These are phyloP conservation scores for Cololabis saira DNA, from an alignment of 2,113 vertebrate species.

Conservation along the genomic window DNA sequence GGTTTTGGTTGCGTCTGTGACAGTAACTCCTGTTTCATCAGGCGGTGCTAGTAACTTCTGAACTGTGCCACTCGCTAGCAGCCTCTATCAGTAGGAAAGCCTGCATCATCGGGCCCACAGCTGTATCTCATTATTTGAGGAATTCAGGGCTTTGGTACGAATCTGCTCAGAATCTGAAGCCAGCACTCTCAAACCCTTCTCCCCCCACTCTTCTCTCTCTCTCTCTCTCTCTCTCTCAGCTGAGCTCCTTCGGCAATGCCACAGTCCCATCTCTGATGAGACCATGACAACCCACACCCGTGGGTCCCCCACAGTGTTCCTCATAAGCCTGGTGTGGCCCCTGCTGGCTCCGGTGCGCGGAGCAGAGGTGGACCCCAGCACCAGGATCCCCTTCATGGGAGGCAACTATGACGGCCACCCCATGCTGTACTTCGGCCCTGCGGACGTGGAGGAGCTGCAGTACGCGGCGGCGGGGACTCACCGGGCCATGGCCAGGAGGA, in stretches of 20 bases:
- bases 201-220: slow-evolving; percentile 22
- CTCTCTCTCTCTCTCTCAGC: slow-evolving; percentile 60
- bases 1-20: too few relatives aligned
- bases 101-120: slow-evolving; percentile 69
- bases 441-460: slow-evolving; percentile 86
- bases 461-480: slow-evolving; percentile 83
- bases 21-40: too few relatives aligned
- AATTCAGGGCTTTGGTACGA: slow-evolving; percentile 69
- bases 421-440: slow-evolving; percentile 92
- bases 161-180: slow-evolving; percentile 28
- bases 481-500: slow-evolving; percentile 83
- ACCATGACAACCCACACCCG: slow-evolving; percentile 97
- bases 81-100: slow-evolving; percentile 49
- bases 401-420: slow-evolving; percentile 95
- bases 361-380: slow-evolving; percentile 77
- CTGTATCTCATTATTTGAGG: slow-evolving; percentile 78
- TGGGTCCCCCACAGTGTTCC: slow-evolving; percentile 96
- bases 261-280: slow-evolving; percentile 88
- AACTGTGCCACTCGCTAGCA: neutral
- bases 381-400: slow-evolving; percentile 89
- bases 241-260: slow-evolving; percentile 85
- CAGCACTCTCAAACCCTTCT: slow-evolving; percentile 56
- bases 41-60: too few relatives aligned
- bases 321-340: slow-evolving; percentile 88
- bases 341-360: slow-evolving; percentile 67